A percentile compares a stretch with the other conserved stretches of the same genome.
Conservation (phyloP, 2,113 vertebrate genomes). For the Protobothrops flavoviridis region DNA sequence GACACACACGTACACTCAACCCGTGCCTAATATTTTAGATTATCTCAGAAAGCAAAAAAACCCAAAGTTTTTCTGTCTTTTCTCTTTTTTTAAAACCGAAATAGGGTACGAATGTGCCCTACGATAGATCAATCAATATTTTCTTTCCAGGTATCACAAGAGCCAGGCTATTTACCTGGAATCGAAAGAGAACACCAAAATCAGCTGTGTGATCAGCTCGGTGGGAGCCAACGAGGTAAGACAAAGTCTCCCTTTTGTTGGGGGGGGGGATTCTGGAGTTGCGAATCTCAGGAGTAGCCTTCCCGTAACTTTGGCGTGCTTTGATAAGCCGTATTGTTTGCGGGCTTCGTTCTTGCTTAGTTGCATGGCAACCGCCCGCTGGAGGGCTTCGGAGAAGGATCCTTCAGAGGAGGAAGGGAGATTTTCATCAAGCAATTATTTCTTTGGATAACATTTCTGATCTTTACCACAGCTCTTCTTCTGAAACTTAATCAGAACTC, state of each 20-base stretch:
- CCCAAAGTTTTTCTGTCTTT: not conserved
- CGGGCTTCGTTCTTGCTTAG: not conserved
- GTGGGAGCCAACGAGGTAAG: constrained; percentile 95
- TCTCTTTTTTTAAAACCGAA: not conserved
- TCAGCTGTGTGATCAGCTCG: constrained; percentile 98
- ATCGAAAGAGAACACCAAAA: constrained; percentile 97
- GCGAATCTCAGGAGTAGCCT: not conserved
- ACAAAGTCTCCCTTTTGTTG: not conserved
- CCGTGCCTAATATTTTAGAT: not conserved
- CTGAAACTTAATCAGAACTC: not conserved
- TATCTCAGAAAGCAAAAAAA: not conserved
- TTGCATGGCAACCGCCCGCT: not conserved
- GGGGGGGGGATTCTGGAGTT: not conserved
- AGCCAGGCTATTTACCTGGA: constrained; percentile 98
- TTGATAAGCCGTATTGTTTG: not conserved
- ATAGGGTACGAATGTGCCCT: not conserved
- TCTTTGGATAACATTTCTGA: not conserved
- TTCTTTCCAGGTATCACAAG: constrained; percentile 89
- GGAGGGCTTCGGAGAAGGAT: not conserved
- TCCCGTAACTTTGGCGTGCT: too few relatives aligned
- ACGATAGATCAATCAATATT: not conserved
- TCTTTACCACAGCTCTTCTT: not conserved
- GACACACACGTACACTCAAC: not conserved
- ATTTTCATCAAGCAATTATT: not conserved
- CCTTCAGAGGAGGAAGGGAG: not conserved